A percentile compares a stretch with the other conserved stretches of the same genome.
phyloP scores from a whole-genome alignment of 2,797 vertebrate species.

The Knipowitschia caucasica region DNA sequence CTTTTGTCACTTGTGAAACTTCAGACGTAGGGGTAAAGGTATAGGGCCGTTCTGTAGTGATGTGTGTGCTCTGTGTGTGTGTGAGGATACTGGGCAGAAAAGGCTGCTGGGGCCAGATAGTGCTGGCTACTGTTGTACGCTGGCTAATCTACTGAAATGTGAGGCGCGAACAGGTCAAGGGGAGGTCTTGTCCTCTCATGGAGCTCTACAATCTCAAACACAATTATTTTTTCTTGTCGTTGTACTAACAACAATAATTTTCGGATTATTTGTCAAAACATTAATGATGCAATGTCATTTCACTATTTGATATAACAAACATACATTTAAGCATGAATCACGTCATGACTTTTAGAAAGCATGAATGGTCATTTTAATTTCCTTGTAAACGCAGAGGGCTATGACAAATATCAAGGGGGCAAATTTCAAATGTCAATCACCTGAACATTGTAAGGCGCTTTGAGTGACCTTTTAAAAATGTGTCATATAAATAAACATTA shows the following conservation, averaged over 20 bases:
- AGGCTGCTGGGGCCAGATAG: slow-evolving; percentile 63
- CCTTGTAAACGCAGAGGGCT: too few species aligned
- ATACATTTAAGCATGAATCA: too few species aligned
- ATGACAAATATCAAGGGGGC: too few species aligned
- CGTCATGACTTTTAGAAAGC: too few species aligned
- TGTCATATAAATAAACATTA: too few species aligned
- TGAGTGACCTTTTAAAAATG: too few species aligned
- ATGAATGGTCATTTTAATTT: too few species aligned
- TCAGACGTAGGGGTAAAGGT: slow-evolving; percentile 46
- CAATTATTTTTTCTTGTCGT: slow-evolving; percentile 7
- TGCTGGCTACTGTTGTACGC: slow-evolving; percentile 54
- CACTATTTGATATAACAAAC: too few species aligned
- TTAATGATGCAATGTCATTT: too few species aligned
- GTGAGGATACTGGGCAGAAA: slow-evolving; percentile 54
- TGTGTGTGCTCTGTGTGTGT: slow-evolving; percentile 10
- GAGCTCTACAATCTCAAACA: slow-evolving; percentile 39
- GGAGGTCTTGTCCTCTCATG: slow-evolving; percentile 55
- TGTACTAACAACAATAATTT: background rate
- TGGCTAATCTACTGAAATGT: slow-evolving; percentile 68
- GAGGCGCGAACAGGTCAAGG: slow-evolving; percentile 63
- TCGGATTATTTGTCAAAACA: too few species aligned
- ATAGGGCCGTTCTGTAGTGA: slow-evolving; percentile 23
- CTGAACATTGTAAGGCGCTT: too few species aligned
- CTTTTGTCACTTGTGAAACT: slow-evolving; percentile 67
- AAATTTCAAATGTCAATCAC: too few species aligned